phyloP scores from a whole-genome alignment of 2,113 vertebrate genomes.

The Cacatua alba region DNA sequence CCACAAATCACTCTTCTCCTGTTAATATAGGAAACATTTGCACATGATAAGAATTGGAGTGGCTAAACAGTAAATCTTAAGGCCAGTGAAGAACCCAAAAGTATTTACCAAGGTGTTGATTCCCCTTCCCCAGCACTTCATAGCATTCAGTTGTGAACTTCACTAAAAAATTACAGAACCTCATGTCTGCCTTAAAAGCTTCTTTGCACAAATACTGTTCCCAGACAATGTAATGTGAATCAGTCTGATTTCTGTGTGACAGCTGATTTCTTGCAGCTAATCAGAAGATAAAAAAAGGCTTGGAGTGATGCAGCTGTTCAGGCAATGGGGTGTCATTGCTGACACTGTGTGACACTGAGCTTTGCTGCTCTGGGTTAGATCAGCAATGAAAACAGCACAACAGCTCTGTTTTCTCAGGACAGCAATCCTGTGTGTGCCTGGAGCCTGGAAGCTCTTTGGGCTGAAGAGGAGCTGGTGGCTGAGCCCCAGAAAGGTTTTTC shows the following conservation, averaged over 20 bases:
- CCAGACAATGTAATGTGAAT: background rate
- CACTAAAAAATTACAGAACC: background rate
- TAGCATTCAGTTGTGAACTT: background rate
- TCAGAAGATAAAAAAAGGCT: background rate
- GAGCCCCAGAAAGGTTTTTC: background rate
- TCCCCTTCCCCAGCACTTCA: background rate
- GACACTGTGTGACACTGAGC: fast-evolving
- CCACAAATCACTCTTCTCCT: conserved; percentile 65
- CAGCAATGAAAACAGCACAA: background rate
- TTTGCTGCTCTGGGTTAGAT: background rate
- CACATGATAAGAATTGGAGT: background rate
- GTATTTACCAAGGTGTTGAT: background rate
- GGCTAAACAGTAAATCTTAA: conserved; percentile 6
- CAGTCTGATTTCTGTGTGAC: background rate
- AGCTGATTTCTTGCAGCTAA: background rate
- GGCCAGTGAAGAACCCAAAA: background rate
- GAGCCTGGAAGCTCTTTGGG: background rate
- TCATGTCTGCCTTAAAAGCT: background rate
- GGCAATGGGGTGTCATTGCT: background rate
- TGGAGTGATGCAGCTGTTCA: background rate
- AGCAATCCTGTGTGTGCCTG: background rate
- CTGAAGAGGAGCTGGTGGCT: background rate
- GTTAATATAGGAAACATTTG: conserved; percentile 57
- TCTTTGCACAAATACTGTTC: background rate
- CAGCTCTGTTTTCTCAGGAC: background rate